These are phyloP conservation scores for Pteronotus mesoamericanus DNA, from an alignment of 2,797 vertebrate genomes.

Conservation along the genomic window DNA sequence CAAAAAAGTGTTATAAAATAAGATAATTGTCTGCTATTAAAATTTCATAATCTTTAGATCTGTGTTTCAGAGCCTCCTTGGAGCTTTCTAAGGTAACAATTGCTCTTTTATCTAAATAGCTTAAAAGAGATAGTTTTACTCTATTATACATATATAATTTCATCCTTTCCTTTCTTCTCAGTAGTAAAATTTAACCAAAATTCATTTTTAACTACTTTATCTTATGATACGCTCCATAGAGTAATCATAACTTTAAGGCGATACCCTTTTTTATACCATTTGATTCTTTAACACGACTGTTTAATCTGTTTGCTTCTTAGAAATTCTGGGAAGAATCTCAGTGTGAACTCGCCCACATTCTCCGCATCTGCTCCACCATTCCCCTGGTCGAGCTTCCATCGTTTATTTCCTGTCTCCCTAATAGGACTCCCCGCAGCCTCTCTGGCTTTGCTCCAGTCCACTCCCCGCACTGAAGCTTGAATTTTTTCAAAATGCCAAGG, in stretches of 20 bases:
- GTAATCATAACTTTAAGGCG: slow-evolving; percentile 12
- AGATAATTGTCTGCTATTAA: background rate
- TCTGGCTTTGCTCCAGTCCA: background rate
- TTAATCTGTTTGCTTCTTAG: background rate
- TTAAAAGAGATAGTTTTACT: slow-evolving; percentile 2
- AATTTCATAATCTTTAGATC: background rate
- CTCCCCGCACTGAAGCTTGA: background rate
- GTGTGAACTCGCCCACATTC: background rate
- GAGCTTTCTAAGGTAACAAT: background rate
- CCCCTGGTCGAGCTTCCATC: background rate
- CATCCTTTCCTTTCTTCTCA: background rate
- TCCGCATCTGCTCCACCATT: background rate
- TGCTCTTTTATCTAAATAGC: background rate
- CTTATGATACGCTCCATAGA: slow-evolving; percentile 32
- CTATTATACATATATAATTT: background rate
- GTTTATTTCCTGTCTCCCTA: background rate
- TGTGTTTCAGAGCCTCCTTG: slow-evolving; percentile 4
- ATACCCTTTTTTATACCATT: background rate
- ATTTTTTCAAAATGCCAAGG: background rate
- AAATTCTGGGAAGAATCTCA: slow-evolving; percentile 25
- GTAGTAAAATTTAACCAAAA: slow-evolving; percentile 17
- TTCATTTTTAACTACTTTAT: slow-evolving; percentile 32
- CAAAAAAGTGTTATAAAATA: background rate
- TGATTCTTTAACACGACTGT: background rate
- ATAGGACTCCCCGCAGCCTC: background rate